phyloP scores from a whole-genome alignment of 2,797 vertebrate species.

The Odontamblyopus lacepedii region DNA sequence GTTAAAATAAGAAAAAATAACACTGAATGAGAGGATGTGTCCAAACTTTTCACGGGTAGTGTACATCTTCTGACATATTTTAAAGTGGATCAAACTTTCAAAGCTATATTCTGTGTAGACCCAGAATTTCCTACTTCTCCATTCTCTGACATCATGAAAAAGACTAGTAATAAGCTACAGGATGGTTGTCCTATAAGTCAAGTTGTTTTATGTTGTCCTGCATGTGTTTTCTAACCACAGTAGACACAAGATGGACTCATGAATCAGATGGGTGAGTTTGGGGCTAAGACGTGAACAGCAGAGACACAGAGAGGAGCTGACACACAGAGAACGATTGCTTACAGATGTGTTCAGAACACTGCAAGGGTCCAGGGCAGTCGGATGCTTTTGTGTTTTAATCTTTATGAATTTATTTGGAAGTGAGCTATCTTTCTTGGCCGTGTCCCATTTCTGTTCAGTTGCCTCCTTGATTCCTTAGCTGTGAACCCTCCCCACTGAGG shows the following conservation, averaged over 20 bases:
- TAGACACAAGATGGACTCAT: slow-evolving; percentile 45
- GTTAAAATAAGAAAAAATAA: no score
- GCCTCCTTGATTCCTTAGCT: not conserved
- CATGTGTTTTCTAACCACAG: slow-evolving; percentile 19
- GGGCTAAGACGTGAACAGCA: slow-evolving; percentile 30
- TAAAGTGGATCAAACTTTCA: not conserved
- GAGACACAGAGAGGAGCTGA: slow-evolving; percentile 33
- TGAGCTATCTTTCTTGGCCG: not conserved
- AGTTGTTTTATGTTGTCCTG: slow-evolving; percentile 20
- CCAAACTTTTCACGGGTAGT: no score
- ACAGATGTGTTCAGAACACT: slow-evolving; percentile 70
- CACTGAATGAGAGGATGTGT: no score
- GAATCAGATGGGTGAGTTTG: slow-evolving; percentile 44
- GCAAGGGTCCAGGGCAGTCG: slow-evolving; percentile 28
- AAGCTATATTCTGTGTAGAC: slow-evolving; percentile 1
- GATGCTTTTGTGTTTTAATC: not conserved
- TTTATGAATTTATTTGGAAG: not conserved
- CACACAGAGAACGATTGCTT: slow-evolving; percentile 73
- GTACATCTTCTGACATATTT: not conserved
- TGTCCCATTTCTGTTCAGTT: not conserved
- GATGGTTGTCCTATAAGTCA: slow-evolving; percentile 15
- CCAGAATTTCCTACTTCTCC: not conserved
- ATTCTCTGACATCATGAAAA: slow-evolving; percentile 13
- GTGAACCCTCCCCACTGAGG: not conserved
- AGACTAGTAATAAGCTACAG: not conserved